Evolutionary conservation across 2,113 vertebrate species (phyloP).

Genomic region (Phrynocephalus versicolor): DNA sequence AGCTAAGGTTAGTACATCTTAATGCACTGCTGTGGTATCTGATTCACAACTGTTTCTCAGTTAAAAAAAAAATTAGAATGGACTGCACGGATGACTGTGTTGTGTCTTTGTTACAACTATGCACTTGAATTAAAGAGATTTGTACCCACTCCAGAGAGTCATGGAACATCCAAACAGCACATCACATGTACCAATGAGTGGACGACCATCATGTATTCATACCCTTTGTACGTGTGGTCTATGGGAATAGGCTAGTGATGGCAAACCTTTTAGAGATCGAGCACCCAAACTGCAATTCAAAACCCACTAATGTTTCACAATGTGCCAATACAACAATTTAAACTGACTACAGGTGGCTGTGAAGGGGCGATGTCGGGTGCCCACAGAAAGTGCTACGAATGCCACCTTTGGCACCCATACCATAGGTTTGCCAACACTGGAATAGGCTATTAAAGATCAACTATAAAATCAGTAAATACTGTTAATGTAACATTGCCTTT

Average conservation of each 20-base stretch:
- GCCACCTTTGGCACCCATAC: too few relatives aligned
- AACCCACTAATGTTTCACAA: too few relatives aligned
- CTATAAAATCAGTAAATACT: not conserved
- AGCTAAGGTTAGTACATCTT: not conserved
- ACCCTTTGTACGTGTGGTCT: not conserved
- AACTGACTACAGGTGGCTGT: too few relatives aligned
- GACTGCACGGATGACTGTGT: not conserved
- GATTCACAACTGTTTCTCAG: not conserved
- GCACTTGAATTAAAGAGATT: too few relatives aligned
- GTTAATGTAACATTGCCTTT: not conserved
- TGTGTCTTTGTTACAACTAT: constrained; percentile 11
- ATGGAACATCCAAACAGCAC: constrained; percentile 24
- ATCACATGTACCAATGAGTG: not conserved
- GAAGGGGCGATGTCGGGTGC: too few relatives aligned
- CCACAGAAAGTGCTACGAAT: too few relatives aligned
- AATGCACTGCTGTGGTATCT: not conserved
- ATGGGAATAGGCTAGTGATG: not conserved
- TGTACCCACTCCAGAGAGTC: constrained; percentile 20
- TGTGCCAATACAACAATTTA: too few relatives aligned
- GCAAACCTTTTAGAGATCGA: too few relatives aligned
- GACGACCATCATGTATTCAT: not conserved
- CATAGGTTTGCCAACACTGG: too few relatives aligned
- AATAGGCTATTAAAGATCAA: not conserved
- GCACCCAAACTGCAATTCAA: too few relatives aligned
- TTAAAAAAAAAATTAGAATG: too few relatives aligned